phyloP scores from a whole-genome alignment of 2,888 invertebrate species.

The Cyrtodaria siliqua region DNA sequence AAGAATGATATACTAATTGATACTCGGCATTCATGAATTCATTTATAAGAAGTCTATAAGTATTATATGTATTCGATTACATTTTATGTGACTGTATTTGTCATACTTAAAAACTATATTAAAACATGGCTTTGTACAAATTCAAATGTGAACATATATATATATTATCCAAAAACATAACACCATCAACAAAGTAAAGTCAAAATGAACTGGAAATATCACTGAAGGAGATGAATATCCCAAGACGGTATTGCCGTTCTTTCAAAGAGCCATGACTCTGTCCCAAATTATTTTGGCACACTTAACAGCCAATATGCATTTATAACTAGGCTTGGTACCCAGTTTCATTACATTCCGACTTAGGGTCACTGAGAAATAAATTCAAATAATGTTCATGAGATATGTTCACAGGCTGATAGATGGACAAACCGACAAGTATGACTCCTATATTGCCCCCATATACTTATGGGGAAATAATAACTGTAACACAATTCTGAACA shows the following conservation, averaged over 20 bases:
- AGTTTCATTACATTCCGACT: background rate
- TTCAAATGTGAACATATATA: background rate
- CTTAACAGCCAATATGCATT: no score
- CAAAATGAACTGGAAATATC: no score
- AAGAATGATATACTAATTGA: conserved; percentile 21
- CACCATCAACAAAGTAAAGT: no score
- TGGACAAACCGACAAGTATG: conserved; percentile 1
- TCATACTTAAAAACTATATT: no score
- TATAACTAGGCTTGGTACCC: no score
- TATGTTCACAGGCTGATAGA: no score
- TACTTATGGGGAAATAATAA: background rate
- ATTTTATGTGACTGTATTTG: no score
- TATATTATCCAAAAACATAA: no score
- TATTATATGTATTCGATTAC: background rate
- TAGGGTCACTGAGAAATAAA: background rate
- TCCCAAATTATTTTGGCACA: no score
- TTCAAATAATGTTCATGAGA: no score
- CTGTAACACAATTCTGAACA: conserved; percentile 1
- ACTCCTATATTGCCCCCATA: conserved; percentile 1
- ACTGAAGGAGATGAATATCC: conserved; percentile 1
- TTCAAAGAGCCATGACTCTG: no score
- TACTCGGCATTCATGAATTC: conserved; percentile 20
- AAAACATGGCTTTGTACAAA: background rate
- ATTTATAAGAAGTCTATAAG: conserved; percentile 9
- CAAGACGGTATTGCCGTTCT: conserved; percentile 1